Percentiles rank a stretch among this genome's conserved stretches.
phyloP scores from a whole-genome alignment of 2,797 vertebrate species.

The Pangasius sanitwongsei region DNA sequence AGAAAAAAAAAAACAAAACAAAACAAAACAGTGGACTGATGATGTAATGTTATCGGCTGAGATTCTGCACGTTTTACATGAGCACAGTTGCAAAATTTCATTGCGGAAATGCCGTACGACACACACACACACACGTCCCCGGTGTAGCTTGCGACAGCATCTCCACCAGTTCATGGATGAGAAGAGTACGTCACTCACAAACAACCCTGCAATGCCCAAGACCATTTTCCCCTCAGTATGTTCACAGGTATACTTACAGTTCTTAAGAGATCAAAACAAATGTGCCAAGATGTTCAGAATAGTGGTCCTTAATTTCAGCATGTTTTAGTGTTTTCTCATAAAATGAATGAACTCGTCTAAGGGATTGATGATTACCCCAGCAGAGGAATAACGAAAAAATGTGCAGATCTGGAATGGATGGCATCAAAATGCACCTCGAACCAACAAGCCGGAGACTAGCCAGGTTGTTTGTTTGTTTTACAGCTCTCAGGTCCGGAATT shows the following conservation, averaged over 20 bases:
- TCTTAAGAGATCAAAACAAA: background rate
- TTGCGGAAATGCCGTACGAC: background rate
- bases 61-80: background rate
- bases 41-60: background rate
- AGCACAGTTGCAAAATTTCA: background rate
- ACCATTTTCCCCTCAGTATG: background rate
- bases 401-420: background rate
- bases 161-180: background rate
- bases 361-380: background rate
- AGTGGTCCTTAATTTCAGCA: no score
- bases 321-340: background rate
- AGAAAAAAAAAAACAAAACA: background rate
- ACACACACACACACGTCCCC: background rate
- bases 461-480: background rate
- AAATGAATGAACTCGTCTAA: background rate
- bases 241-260: background rate
- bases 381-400: background rate
- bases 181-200: background rate
- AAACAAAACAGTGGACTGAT: background rate
- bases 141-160: background rate
- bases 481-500: background rate
- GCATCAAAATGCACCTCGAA: background rate
- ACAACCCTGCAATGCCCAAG: background rate
- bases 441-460: background rate
- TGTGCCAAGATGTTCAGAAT: background rate